Conservation (phyloP, 1,140 invertebrate genomes). For the Temnothorax curvispinosus region DNA sequence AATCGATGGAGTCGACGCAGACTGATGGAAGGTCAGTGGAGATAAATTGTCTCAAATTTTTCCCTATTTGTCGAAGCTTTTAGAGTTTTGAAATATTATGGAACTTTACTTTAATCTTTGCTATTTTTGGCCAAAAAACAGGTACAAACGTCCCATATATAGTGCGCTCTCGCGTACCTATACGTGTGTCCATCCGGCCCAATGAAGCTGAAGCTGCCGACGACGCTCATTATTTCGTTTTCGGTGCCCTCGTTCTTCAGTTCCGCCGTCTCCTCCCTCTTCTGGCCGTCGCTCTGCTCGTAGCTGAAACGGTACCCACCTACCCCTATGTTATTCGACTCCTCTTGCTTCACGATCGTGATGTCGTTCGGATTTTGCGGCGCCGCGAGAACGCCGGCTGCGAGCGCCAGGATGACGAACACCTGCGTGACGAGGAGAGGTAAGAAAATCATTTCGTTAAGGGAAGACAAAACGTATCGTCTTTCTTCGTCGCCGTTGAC, state of each 20-base stretch:
- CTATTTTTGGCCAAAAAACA: too few relatives aligned
- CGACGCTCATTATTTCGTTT: slow-evolving; percentile 81
- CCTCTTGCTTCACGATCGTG: slow-evolving; percentile 83
- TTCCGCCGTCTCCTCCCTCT: slow-evolving; percentile 83
- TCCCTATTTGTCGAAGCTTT: too few relatives aligned
- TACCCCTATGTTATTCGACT: slow-evolving; percentile 84
- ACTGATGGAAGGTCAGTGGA: too few relatives aligned
- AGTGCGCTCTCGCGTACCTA: slow-evolving; percentile 42
- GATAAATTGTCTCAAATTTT: too few relatives aligned
- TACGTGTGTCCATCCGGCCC: slow-evolving; percentile 83
- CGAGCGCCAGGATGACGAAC: slow-evolving; percentile 73
- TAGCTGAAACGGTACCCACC: slow-evolving; percentile 84
- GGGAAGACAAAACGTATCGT: neutral
- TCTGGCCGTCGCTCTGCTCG: slow-evolving; percentile 84
- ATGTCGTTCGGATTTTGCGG: slow-evolving; percentile 82
- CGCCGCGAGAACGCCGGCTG: slow-evolving; percentile 74
- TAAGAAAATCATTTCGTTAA: slow-evolving; percentile 17
- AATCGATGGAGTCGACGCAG: too few relatives aligned
- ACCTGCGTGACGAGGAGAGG: slow-evolving; percentile 70
- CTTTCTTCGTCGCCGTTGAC: neutral
- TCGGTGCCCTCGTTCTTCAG: slow-evolving; percentile 83
- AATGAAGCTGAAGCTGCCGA: slow-evolving; percentile 82
- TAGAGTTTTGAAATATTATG: too few relatives aligned
- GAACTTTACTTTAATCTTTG: too few relatives aligned
- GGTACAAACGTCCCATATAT: too few relatives aligned